Evolutionary conservation across 2,113 vertebrate species (phyloP).

Genomic region (Odontesthes bonariensis): DNA sequence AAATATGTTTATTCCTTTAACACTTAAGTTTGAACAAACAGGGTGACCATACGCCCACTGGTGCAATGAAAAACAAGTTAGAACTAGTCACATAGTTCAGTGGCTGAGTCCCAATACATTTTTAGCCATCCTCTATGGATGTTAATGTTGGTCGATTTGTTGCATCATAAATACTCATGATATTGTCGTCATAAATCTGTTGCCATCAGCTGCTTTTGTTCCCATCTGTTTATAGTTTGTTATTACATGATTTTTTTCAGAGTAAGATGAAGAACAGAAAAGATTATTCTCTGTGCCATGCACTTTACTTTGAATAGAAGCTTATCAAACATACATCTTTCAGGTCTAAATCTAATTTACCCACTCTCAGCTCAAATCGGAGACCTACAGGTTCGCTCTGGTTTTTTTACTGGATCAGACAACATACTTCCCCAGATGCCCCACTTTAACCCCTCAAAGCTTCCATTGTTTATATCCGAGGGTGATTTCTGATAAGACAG

Average conservation of each 20-base stretch:
- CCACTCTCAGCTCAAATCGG: not conserved
- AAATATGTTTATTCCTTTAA: no score
- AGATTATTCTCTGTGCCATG: no score
- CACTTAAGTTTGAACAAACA: no score
- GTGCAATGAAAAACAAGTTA: not conserved
- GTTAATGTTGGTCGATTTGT: not conserved
- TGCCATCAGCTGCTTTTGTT: no score
- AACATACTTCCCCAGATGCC: not conserved
- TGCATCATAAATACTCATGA: no score
- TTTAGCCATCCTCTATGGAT: not conserved
- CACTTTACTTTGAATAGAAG: not conserved
- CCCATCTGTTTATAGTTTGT: no score
- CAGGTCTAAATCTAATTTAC: not conserved
- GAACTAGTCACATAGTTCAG: not conserved
- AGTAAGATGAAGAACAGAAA: no score
- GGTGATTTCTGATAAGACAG: conserved; percentile 38
- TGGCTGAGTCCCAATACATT: not conserved
- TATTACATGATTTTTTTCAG: not conserved
- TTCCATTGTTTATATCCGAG: conserved; percentile 28
- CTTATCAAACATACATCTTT: not conserved
- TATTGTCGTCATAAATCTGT: no score
- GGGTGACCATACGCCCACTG: not conserved
- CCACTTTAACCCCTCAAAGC: conserved; percentile 1
- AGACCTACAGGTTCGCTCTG: not conserved
- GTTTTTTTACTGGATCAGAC: not conserved